phyloP scores from a whole-genome alignment of 1,140 invertebrate species.

The Reticulitermes speratus region DNA sequence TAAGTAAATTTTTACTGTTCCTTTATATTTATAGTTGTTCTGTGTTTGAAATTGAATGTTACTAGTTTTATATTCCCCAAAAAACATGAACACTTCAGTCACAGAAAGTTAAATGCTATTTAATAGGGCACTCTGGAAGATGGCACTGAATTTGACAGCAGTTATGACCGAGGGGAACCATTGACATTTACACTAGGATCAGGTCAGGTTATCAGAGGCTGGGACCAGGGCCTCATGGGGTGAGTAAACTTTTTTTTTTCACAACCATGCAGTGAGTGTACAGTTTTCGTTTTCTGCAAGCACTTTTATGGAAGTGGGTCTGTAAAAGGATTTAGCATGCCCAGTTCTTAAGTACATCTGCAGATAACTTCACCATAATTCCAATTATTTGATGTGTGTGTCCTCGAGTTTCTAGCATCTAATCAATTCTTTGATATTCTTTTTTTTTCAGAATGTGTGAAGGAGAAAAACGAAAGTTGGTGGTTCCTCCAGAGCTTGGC shows the following conservation, averaged over 20 bases:
- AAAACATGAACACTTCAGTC: background rate
- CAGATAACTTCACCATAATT: too few relatives aligned
- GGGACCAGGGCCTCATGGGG: conserved; percentile 83
- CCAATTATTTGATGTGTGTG: too few relatives aligned
- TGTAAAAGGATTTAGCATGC: too few relatives aligned
- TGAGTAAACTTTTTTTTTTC: conserved; percentile 42
- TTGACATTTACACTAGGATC: conserved; percentile 75
- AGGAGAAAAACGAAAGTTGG: conserved; percentile 79
- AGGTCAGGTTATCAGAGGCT: conserved; percentile 81
- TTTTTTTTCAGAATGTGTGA: conserved; percentile 68
- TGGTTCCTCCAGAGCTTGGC: conserved; percentile 80
- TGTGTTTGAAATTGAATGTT: background rate
- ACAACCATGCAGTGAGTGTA: background rate
- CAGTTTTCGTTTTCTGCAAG: background rate
- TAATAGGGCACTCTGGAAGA: conserved; percentile 75
- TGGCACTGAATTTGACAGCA: conserved; percentile 84
- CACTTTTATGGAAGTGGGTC: background rate
- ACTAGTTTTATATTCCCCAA: too few relatives aligned
- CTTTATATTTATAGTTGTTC: too few relatives aligned
- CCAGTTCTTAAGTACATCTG: too few relatives aligned
- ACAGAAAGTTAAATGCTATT: background rate
- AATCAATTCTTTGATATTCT: background rate
- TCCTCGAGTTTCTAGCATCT: too few relatives aligned
- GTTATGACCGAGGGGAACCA: conserved; percentile 66
- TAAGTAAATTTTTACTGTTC: too few relatives aligned